Evolutionary conservation across 2,797 vertebrate genomes (phyloP).

Genomic region (Lophius americanus): DNA sequence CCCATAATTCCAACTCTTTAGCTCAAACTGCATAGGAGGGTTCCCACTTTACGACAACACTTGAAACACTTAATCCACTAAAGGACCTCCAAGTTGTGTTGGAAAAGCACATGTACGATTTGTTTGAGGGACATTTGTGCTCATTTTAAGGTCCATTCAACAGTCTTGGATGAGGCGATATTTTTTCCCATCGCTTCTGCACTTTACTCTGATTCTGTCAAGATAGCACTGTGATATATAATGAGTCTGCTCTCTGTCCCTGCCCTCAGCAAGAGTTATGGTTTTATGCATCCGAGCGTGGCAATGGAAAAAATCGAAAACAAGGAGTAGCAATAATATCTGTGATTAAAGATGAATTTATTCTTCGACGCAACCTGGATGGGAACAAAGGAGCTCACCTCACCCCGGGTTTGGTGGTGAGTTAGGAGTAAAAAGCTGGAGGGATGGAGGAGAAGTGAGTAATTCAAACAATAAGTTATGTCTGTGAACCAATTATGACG

Average conservation of each 20-base stretch:
- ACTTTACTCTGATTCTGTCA: constrained; percentile 52
- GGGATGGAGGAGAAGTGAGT: constrained; percentile 30
- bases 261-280: constrained; percentile 52
- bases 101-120: neutral
- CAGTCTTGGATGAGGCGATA: constrained; percentile 16
- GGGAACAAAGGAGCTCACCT: constrained; percentile 52
- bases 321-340: constrained; percentile 44
- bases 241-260: constrained; percentile 50
- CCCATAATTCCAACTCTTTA: too few species aligned
- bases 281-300: constrained; percentile 37
- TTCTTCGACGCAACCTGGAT: constrained; percentile 46
- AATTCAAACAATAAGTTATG: constrained; percentile 52
- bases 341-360: constrained; percentile 65
- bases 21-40: too few species aligned
- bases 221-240: constrained; percentile 45
- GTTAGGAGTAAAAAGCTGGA: constrained; percentile 24
- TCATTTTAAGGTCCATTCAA: constrained; percentile 29
- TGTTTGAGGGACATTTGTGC: constrained; percentile 4
- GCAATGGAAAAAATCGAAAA: constrained; percentile 55
- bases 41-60: neutral
- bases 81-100: neutral
- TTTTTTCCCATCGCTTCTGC: constrained; percentile 10
- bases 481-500: constrained; percentile 44
- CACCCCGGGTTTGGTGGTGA: constrained; percentile 18
- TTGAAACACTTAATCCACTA: neutral